Evolutionary conservation across 2,797 vertebrate species (phyloP), one percentile per base, ranked within the genome.

Genomic region (Tolypeutes matacus): DNA sequence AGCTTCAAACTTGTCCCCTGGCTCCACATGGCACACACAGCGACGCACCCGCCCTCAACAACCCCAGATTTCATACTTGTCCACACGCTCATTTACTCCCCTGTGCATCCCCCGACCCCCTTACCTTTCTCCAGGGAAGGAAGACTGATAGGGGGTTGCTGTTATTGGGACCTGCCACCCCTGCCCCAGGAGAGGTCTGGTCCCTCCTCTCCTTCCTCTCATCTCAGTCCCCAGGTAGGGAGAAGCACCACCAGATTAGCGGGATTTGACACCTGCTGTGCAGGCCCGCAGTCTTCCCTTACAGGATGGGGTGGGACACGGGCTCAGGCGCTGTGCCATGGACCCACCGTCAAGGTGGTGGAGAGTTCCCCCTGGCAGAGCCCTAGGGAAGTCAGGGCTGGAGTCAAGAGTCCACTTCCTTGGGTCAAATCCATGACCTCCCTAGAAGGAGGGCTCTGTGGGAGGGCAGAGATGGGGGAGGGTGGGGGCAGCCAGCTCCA

Each of bases 41-140:
- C 0, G 12, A n/a, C 3, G 34, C 34, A 3, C 11, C 27, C 3
- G 2, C 49, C 17, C 15, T 0, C 2, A 20, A 5, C 21, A 12
- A 62, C 39, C 67, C 87, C 6, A 69, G 23, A 39, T 21, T 3
- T 25, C 14, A 5, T 42, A 23, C 51, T 14, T 20, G 2, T 10
- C 13, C 5, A 12, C 23, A 8, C 11, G 4, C 82, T 53, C 60
- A 2, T 5, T 17, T 27, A 7, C 23, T 34, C 31, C 60, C 39
- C 10, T 0, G 9, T 10, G 51, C 53, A 1, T 31, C 4, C 20
- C 31, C 31, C 13, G 9, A 4, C 39, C 39, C 39, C 46, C 46
- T 46, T 4, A 3, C 46, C 46, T 53, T 12, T 46, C 76, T 72
- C 34, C 58, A 25, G 77, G 67, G 31, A 36, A 65, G 60, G 49